Evolutionary conservation across 92 coral and sea anemone genomes (phyloP), one percentile per base, ranked within the genome.

Genomic region (Parazoanthus swiftii): DNA sequence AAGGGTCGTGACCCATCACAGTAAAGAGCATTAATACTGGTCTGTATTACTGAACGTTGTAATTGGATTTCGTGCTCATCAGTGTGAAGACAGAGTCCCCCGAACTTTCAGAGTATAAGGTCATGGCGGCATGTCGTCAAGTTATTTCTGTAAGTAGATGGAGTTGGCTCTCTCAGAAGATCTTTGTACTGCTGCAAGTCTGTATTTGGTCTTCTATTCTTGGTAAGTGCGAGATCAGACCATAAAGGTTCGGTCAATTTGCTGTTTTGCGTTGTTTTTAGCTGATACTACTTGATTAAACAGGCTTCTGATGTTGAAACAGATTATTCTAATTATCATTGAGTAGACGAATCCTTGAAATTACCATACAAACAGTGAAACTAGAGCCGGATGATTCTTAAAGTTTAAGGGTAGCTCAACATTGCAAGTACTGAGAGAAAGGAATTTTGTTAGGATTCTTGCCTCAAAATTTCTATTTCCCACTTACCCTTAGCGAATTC

Each of bases 91-190:
- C 70, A 63, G 68, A 63, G 15, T 20, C 25, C 21, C 25, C 4
- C 70, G 70, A 63, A 63, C 70, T 21, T 73, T 73, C 43, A 2
- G 5, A 73, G 11, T 73, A 26, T 8, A 16, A 73, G 42, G 42
- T 73, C 42, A 77, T 77, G 81, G 44, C 81, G 50, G 48, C 81
- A 1, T 38, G 81, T 77, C 8, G 16, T 77, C 54, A 77, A 20
- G 33, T 42, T 42, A 8, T 44, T 29, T 10, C n/a, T 42, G 81
- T 23, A 25, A 77, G 29, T 10, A 42, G 29, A 74, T 74, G 78
- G 78, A 33, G 26, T 8, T 77, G 21, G 25, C 81, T 8, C 80
- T 21, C 5, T 42, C 26, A 21, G 58, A 77, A 11, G 59, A 42
- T 77, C n/a, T 11, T 59, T 77, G 54, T 77, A 25, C 4, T 77